A percentile compares a stretch with the other conserved stretches of the same genome.
phyloP scores from a whole-genome alignment of 2,888 invertebrate genomes.

The Ferdinandea cuprea region DNA sequence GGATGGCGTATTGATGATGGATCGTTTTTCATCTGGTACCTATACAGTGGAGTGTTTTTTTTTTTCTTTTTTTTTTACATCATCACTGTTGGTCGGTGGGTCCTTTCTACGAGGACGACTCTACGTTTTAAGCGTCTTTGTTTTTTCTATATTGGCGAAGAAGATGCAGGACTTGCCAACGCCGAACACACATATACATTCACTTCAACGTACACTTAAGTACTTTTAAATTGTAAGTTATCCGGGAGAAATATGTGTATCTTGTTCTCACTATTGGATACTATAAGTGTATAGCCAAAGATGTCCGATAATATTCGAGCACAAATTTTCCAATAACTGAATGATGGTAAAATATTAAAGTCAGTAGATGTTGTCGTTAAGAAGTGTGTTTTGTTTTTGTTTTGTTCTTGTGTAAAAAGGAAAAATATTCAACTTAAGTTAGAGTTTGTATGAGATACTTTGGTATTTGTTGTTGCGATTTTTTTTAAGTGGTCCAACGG shows the following conservation, averaged over 20 bases:
- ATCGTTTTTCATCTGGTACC: slow-evolving; percentile 72
- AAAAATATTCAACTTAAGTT: slow-evolving; percentile 21
- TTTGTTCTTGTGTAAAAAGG: not conserved
- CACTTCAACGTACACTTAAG: slow-evolving; percentile 53
- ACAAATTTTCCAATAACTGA: slow-evolving; percentile 71
- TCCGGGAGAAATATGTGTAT: slow-evolving; percentile 58
- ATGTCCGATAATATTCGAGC: slow-evolving; percentile 48
- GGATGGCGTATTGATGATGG: slow-evolving; percentile 74
- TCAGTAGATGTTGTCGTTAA: slow-evolving; percentile 52
- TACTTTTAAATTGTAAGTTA: slow-evolving; percentile 74
- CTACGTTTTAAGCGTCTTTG: slow-evolving; percentile 44
- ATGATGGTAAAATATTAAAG: slow-evolving; percentile 72
- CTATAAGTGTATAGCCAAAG: slow-evolving; percentile 9
- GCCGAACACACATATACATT: not conserved
- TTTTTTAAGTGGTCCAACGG: no score
- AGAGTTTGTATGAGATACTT: not conserved
- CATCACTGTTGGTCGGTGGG: slow-evolving; percentile 32
- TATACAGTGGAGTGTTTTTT: slow-evolving; percentile 36
- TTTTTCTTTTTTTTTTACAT: slow-evolving; percentile 28
- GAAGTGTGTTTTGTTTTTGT: slow-evolving; percentile 18
- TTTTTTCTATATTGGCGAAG: slow-evolving; percentile 61
- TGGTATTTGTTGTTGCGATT: no score
- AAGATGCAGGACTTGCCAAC: slow-evolving; percentile 38
- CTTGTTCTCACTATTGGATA: slow-evolving; percentile 7
- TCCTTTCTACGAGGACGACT: slow-evolving; percentile 3